Evolutionary conservation across 2,113 vertebrate species (phyloP).

Genomic region (Zingel zingel): DNA sequence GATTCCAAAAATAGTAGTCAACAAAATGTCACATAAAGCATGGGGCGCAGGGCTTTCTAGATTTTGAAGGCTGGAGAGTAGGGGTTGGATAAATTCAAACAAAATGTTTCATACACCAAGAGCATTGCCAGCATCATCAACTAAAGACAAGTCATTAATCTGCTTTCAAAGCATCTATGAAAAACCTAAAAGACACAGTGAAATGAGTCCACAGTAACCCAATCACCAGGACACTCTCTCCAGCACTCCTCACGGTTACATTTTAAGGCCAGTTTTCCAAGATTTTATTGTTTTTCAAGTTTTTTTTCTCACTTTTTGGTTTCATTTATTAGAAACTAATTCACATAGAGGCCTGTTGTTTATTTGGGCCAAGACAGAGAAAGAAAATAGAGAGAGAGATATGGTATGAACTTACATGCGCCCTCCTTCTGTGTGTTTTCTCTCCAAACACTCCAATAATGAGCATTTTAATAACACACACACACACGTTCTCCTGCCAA

Average conservation of each 20-base stretch:
- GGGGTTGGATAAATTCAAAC: not conserved
- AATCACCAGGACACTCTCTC: slow-evolving; percentile 45
- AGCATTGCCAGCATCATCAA: slow-evolving; percentile 25
- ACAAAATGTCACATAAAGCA: slow-evolving; percentile 27
- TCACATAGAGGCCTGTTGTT: slow-evolving; percentile 55
- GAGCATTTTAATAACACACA: slow-evolving; percentile 60
- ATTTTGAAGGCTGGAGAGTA: slow-evolving; percentile 17
- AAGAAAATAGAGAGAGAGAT: slow-evolving; percentile 21
- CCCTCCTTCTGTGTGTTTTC: slow-evolving; percentile 64
- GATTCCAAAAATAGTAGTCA: slow-evolving; percentile 10
- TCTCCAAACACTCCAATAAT: slow-evolving; percentile 73
- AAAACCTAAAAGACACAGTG: slow-evolving; percentile 39
- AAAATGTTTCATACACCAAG: slow-evolving; percentile 26
- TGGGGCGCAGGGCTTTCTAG: not conserved
- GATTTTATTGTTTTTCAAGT: slow-evolving; percentile 64
- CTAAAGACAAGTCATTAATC: slow-evolving; percentile 43
- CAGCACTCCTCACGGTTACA: slow-evolving; percentile 37
- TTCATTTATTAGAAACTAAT: slow-evolving; percentile 73
- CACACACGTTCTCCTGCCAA: slow-evolving; percentile 16
- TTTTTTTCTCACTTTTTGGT: slow-evolving; percentile 74
- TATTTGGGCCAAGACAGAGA: slow-evolving; percentile 45
- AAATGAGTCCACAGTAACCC: slow-evolving; percentile 35
- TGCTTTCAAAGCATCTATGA: slow-evolving; percentile 59
- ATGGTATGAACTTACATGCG: slow-evolving; percentile 58
- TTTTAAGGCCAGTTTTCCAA: slow-evolving; percentile 42